Evolutionary conservation across 2,113 vertebrate genomes (phyloP).

Genomic region (Silurus glanis): DNA sequence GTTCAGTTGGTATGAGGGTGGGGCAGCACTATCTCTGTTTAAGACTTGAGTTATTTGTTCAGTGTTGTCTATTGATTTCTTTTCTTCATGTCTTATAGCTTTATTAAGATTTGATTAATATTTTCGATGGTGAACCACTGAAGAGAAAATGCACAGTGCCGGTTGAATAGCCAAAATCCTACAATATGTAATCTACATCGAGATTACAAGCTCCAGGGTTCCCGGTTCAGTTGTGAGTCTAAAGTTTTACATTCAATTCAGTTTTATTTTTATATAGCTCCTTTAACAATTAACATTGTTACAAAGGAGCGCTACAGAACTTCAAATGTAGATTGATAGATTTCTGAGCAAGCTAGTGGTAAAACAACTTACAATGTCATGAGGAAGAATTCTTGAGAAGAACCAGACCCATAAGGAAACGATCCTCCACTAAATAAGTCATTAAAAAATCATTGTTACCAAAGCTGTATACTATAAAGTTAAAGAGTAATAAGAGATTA

Average conservation of each 20-base stretch:
- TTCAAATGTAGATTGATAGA: background rate
- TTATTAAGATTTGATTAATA: slow-evolving; percentile 16
- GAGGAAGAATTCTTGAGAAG: background rate
- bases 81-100: slow-evolving; percentile 9
- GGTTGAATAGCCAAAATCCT: background rate
- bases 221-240: background rate
- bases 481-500: background rate
- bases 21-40: background rate
- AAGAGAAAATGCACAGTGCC: background rate
- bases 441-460: background rate
- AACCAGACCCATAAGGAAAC: background rate
- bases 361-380: background rate
- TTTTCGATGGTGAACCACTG: slow-evolving; percentile 5
- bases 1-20: background rate
- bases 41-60: background rate
- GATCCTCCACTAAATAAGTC: background rate
- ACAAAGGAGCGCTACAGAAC: background rate
- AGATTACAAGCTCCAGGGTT: background rate
- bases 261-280: background rate
- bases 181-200: slow-evolving; percentile 29
- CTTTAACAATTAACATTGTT: background rate
- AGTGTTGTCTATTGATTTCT: slow-evolving; percentile 1
- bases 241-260: background rate
- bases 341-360: background rate
- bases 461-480: background rate